Base-by-base conservation (phyloP, 2,888 invertebrate species). In the Mesoligia furuncula region DNA sequence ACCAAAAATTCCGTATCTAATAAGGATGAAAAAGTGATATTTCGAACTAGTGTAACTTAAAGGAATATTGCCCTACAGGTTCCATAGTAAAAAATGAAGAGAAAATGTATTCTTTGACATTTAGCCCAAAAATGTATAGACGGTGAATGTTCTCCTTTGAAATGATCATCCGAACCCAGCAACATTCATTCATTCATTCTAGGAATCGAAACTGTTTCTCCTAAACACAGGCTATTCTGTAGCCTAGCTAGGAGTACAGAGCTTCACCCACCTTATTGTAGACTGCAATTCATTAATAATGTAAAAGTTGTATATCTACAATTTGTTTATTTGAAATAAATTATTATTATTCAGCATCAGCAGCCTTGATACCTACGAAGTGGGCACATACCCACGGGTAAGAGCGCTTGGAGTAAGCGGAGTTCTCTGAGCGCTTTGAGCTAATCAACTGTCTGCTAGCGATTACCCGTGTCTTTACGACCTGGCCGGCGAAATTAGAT, bases 371-470 rank as follows among this genome's bases (percentile, higher is more conserved):
- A 59, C 54, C 31, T 72, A 71, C 42, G 31, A 24, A 64, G 27
- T 59, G 42, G 45, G 57, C 20, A 11, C 39, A 57, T 17, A 31
- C 66, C 39, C 36, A 64, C 17, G 54, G 69, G 42, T n/a, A 62
- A 57, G 66, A 61, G 72, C 54, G 31, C 45, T 54, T 42, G 13
- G 27, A 64, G 70, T 68, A 62, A 67, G 68, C 54, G 15, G 68
- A 71, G 71, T 71, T 70, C 75, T 84, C 54, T 15, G 42, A 77
- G 72, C 78, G 81, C 84, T 84, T 84, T 84, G 84, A 74, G 79
- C 84, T 84, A 84, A 84, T 84, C 84, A 84, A 85, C 84, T 84
- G 84, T 84, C 84, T 82, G 84, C 75, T 39, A 79, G 85, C 83
- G 84, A 84, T 84, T 84, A 84, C 82, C 71, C 64, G 74, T 59